Evolutionary conservation across 2,888 invertebrate genomes (phyloP), one percentile per base, ranked within the genome.

Genomic region (Diplolepis rosae): DNA sequence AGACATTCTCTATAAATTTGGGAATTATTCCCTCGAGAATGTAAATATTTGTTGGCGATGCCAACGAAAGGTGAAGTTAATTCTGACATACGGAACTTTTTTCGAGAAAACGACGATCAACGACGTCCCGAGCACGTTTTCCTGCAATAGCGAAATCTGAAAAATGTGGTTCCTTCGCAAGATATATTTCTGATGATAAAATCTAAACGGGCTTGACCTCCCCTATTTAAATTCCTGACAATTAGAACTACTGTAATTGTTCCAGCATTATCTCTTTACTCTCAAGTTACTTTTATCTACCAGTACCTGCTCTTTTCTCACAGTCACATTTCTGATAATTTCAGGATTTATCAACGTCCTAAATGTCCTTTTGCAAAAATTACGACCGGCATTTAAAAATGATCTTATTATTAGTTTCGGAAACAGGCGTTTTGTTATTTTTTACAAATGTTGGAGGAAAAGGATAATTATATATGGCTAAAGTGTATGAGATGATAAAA

Each of bases 291-390:
- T 74, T 73, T 79, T 79, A 79, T 82, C 81, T 71, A 18, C 18
- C 32, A 9, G 32, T 24, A 6, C 61, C 15, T 48, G 15, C 66
- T 70, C 68, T 54, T 61, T 71, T 65, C 27, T 18, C 32, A 30
- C 32, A 11, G 27, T 77, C 69, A 61, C 52, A 51, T 54, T 66
- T 50, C 71, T 56, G 74, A 77, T 80, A 81, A 82, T 82, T 80
- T 75, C 71, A 15, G 67, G 70, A 81, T 81, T 82, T 79, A 77
- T 79, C 70, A 69, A 66, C 27, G 52, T 27, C 13, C 75, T 77
- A 73, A 76, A 74, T 72, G 70, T 45, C 66, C 66, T 70, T 15
- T n/a, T 32, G 45, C 6, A 45, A 45, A 45, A 45, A 2, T 18
- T 9, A 45, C 15, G 1, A 45, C 42, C 7, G n/a, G 7, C 42